A percentile compares a stretch with the other conserved stretches of the same genome.
Evolutionary conservation across 2,888 invertebrate genomes (phyloP).

Genomic region (Ophion ellenae): DNA sequence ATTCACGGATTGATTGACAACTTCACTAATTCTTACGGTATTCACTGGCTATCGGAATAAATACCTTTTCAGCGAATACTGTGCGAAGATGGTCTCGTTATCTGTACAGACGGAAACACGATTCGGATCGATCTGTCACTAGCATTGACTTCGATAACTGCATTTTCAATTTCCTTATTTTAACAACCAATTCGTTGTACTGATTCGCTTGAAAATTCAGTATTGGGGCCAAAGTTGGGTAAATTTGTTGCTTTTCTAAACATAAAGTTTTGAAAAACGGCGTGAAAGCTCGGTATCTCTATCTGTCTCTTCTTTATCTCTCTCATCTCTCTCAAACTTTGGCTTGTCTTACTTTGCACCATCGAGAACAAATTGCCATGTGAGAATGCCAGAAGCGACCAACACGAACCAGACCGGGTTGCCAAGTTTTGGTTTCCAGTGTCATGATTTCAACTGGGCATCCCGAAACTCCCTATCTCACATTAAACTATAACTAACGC

Average conservation of each 20-base stretch:
- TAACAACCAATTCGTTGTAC: neutral
- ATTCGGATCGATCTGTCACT: neutral
- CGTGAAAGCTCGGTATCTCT: neutral
- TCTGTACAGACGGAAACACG: neutral
- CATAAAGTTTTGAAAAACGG: neutral
- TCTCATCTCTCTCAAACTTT: neutral
- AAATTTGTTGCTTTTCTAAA: neutral
- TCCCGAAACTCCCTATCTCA: neutral
- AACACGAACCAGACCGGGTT: neutral
- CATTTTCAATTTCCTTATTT: neutral
- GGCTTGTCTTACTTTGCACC: neutral
- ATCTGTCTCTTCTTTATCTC: neutral
- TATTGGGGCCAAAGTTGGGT: neutral
- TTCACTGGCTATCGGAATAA: neutral
- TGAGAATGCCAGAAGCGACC: constrained; percentile 7
- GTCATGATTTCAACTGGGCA: neutral
- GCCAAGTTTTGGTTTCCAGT: constrained; percentile 28
- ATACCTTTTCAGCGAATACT: neutral
- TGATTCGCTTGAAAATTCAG: neutral
- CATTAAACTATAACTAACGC: neutral
- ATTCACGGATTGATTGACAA: neutral
- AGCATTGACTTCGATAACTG: neutral
- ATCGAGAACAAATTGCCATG: neutral
- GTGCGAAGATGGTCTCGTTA: neutral
- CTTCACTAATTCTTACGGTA: neutral